Evolutionary conservation across 2,113 vertebrate species (phyloP).

Genomic region (Oreamnos americanus): DNA sequence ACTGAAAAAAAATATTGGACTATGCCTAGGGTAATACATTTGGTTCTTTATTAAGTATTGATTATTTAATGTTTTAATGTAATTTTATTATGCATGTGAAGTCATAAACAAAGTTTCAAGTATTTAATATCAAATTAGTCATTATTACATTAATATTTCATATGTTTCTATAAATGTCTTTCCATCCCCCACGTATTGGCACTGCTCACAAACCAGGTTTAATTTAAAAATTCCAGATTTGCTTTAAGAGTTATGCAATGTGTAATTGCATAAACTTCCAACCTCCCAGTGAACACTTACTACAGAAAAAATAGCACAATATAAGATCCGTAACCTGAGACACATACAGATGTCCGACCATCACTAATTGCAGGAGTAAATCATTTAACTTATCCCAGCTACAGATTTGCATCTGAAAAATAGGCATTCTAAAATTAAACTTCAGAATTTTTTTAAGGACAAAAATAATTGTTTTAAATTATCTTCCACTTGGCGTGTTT

Average conservation of each 20-base stretch:
- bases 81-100: not conserved
- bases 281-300: not conserved
- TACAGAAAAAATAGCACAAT: not conserved
- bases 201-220: not conserved
- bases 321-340: not conserved
- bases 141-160: not conserved
- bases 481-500: not conserved
- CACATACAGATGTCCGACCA: not conserved
- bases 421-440: not conserved
- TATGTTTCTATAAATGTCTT: not conserved
- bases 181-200: not conserved
- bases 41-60: conserved; percentile 6
- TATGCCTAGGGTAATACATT: not conserved
- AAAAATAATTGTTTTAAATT: not conserved
- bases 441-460: not conserved
- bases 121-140: not conserved
- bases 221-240: not conserved
- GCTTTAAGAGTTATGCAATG: not conserved
- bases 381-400: not conserved
- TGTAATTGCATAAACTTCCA: not conserved
- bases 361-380: not conserved
- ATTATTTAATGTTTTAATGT: not conserved
- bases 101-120: not conserved
- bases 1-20: not conserved
- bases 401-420: not conserved